Percentiles rank a stretch among this genome's conserved stretches.
Evolutionary conservation across 2,888 invertebrate species (phyloP).

Genomic region (Steromphala cineraria): DNA sequence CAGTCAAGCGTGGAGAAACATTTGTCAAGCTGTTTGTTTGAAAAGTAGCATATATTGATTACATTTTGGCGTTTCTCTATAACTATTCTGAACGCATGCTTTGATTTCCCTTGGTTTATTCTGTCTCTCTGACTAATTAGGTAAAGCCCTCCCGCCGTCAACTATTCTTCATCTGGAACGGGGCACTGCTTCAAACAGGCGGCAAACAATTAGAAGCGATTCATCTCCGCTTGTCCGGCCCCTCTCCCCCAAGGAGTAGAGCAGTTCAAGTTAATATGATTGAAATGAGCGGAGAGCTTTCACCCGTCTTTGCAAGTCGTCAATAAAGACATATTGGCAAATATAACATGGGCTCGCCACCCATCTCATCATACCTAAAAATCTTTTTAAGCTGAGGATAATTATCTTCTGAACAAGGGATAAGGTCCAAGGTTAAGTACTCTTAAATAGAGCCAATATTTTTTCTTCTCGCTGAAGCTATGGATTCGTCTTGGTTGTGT

Average conservation of each 20-base stretch:
- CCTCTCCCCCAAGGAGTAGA: not conserved
- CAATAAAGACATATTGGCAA: conserved; percentile 17
- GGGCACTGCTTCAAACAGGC: not conserved
- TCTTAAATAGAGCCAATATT: conserved; percentile 5
- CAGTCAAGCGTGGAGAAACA: not conserved
- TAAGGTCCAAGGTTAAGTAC: conserved; percentile 17
- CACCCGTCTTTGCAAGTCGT: conserved; percentile 5
- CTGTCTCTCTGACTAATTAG: conserved; percentile 1
- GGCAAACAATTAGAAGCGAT: conserved; percentile 5
- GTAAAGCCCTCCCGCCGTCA: not conserved
- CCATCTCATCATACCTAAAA: conserved; percentile 2
- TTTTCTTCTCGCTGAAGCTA: conserved; percentile 5
- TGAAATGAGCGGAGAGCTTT: conserved; percentile 7
- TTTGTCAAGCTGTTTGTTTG: not conserved
- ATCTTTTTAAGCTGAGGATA: conserved; percentile 9
- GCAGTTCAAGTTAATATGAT: conserved; percentile 17
- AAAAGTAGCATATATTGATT: not conserved
- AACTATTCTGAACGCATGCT: not conserved
- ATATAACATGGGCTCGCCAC: conserved; percentile 10
- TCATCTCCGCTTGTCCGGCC: conserved; percentile 4
- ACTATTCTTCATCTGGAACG: not conserved
- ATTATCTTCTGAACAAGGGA: conserved; percentile 12
- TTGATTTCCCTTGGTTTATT: conserved; percentile 6
- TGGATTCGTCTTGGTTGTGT: not conserved
- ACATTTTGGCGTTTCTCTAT: not conserved